Conservation (phyloP, 2,888 invertebrate genomes). For the Neoscelio sp. region DNA sequence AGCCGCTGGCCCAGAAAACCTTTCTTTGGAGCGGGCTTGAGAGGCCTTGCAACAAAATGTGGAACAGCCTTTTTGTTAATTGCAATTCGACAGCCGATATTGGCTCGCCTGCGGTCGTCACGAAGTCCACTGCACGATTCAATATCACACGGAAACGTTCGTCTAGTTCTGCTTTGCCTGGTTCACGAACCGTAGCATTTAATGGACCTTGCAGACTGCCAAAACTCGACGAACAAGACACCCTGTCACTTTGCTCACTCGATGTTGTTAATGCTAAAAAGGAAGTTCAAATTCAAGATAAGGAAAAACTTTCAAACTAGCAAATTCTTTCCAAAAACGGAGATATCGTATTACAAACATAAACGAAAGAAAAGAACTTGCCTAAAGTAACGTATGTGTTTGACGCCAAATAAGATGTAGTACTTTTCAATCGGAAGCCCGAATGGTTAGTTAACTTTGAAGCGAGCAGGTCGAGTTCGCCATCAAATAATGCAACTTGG, state of each 20-base stretch:
- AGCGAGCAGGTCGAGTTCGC: constrained; percentile 84
- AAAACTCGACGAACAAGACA: constrained; percentile 79
- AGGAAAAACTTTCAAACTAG: no score
- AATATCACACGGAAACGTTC: constrained; percentile 84
- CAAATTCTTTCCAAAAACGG: no score
- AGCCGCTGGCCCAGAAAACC: constrained; percentile 79
- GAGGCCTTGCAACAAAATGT: constrained; percentile 84
- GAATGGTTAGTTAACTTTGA: constrained; percentile 79
- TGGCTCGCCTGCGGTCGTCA: constrained; percentile 79
- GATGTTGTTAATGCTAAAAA: constrained; percentile 79
- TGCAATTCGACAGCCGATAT: constrained; percentile 80
- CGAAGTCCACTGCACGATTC: constrained; percentile 84
- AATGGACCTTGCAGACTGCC: constrained; percentile 75
- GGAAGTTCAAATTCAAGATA: background rate
- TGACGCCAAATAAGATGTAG: constrained; percentile 80
- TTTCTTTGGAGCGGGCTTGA: constrained; percentile 78
- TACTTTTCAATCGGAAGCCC: constrained; percentile 79
- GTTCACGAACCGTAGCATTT: constrained; percentile 73
- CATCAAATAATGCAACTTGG: constrained; percentile 84
- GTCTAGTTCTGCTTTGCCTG: constrained; percentile 83
- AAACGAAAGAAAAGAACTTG: constrained; percentile 40
- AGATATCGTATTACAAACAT: constrained; percentile 4
- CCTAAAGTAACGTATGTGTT: constrained; percentile 78
- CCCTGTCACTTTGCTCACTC: constrained; percentile 81
- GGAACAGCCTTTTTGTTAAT: constrained; percentile 84